Evolutionary conservation across 2,797 vertebrate species (phyloP).

Genomic region (Myotis pilosus): DNA sequence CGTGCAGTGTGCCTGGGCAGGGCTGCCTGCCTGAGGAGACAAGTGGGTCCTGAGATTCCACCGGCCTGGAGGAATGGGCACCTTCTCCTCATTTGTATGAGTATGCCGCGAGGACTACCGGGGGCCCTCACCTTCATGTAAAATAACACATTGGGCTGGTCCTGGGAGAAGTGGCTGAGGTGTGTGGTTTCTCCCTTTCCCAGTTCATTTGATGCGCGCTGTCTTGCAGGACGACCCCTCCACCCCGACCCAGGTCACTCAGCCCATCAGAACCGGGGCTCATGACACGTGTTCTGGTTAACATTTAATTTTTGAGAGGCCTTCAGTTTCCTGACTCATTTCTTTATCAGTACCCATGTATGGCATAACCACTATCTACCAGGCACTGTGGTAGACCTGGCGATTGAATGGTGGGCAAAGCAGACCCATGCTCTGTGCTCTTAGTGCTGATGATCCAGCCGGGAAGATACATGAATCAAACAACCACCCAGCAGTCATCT

Average conservation of each 20-base stretch:
- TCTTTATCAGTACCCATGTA: background rate
- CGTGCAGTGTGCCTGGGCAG: background rate
- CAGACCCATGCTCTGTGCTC: background rate
- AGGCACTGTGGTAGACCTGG: background rate
- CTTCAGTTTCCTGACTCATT: background rate
- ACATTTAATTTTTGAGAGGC: background rate
- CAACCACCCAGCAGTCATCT: background rate
- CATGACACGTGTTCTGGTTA: background rate
- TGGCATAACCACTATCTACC: background rate
- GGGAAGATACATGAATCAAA: background rate
- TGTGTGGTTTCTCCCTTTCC: background rate
- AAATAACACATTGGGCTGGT: background rate
- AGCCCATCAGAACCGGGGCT: background rate
- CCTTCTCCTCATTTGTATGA: background rate
- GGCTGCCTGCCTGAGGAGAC: background rate
- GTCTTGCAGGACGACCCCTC: background rate
- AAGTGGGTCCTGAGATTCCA: background rate
- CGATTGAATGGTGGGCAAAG: background rate
- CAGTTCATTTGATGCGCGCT: background rate
- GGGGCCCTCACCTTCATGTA: background rate
- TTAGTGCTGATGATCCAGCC: background rate
- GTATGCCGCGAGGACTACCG: background rate
- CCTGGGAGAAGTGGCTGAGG: background rate
- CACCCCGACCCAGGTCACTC: background rate
- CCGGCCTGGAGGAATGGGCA: background rate